phyloP scores from a whole-genome alignment of 1,140 invertebrate genomes.

The Hyposmocoma kahamanoa region DNA sequence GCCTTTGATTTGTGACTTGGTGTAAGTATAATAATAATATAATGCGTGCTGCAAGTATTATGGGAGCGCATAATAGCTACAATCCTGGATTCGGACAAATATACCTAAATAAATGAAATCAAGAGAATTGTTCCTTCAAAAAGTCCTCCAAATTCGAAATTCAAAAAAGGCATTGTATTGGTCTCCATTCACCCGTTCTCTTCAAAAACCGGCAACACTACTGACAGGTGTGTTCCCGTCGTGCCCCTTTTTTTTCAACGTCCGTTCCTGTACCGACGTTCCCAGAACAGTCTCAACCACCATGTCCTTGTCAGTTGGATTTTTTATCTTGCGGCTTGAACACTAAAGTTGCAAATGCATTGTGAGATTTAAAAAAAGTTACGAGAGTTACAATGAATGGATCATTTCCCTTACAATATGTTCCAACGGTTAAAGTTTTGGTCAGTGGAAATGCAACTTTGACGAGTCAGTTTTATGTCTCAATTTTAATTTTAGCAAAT shows the following conservation, averaged over 20 bases:
- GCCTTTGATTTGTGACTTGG: too few relatives aligned
- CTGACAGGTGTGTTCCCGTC: constrained; percentile 70
- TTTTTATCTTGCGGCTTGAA: constrained; percentile 1
- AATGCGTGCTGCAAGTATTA: too few relatives aligned
- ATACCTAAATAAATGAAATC: too few relatives aligned
- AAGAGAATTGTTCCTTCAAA: not conserved
- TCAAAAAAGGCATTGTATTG: constrained; percentile 46
- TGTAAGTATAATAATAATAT: too few relatives aligned
- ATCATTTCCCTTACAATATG: constrained; percentile 67
- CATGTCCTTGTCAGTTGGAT: constrained; percentile 4
- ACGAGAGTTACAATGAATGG: constrained; percentile 66
- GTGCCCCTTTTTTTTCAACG: constrained; percentile 69
- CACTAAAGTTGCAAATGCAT: constrained; percentile 25
- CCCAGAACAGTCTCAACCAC: constrained; percentile 22
- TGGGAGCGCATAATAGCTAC: too few relatives aligned
- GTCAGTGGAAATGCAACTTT: constrained; percentile 33
- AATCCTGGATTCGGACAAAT: too few relatives aligned
- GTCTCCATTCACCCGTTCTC: constrained; percentile 60
- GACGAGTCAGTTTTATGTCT: constrained; percentile 19
- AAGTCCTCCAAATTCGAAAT: constrained; percentile 45
- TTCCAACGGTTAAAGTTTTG: constrained; percentile 55
- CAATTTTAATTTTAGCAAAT: constrained; percentile 11
- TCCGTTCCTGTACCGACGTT: constrained; percentile 45
- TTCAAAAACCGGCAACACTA: constrained; percentile 70
- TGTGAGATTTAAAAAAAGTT: constrained; percentile 18